Conservation (phyloP, 2,113 vertebrate genomes). For the Physeter macrocephalus region DNA sequence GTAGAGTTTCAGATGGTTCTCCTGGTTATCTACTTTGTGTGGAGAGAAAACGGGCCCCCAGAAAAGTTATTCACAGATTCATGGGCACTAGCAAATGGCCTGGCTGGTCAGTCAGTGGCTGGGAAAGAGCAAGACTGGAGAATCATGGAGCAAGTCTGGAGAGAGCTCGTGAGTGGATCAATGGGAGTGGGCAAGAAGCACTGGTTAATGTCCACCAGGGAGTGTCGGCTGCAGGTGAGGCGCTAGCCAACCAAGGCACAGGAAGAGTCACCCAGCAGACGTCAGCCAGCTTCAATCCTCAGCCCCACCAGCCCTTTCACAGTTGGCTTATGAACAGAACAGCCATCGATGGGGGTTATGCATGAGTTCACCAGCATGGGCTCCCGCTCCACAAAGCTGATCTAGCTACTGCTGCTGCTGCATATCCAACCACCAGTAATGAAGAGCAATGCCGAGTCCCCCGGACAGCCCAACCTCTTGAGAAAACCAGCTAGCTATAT, state of each 20-base stretch:
- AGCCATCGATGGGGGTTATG: neutral
- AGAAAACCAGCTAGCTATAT: neutral
- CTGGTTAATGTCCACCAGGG: too few relatives aligned
- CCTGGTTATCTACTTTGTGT: neutral
- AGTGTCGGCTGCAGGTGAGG: neutral
- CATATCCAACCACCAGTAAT: rapidly evolving
- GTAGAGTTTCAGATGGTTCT: neutral
- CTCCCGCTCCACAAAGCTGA: neutral
- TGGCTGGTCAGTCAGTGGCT: too few relatives aligned
- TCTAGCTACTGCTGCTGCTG: neutral
- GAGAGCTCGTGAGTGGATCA: neutral
- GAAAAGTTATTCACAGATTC: neutral
- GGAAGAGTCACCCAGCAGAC: neutral
- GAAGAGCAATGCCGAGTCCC: neutral
- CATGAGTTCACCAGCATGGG: neutral
- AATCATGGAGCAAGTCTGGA: neutral
- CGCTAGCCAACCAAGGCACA: neutral
- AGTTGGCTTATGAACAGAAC: neutral
- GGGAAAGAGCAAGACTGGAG: neutral
- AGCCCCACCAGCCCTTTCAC: neutral
- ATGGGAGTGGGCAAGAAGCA: neutral
- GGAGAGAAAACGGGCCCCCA: neutral
- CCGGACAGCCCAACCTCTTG: neutral
- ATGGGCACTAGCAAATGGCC: neutral
- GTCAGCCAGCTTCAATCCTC: neutral